Conservation (phyloP, 2,113 vertebrate species). For the Eretmochelys imbricata region DNA sequence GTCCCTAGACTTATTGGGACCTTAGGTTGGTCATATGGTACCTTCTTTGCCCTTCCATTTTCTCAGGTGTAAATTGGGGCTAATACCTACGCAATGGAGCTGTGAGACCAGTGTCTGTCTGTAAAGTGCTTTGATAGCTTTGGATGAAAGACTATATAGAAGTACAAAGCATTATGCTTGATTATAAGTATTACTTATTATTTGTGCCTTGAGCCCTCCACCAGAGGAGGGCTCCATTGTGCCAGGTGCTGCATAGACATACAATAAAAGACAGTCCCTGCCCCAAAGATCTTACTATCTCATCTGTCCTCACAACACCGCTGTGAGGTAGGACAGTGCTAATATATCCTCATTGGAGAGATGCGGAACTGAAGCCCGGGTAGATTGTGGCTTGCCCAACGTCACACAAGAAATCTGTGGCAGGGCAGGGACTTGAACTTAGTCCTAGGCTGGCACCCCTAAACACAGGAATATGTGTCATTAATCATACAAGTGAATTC, state of each 20-base stretch:
- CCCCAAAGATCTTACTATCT: neutral
- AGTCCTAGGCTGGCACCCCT: neutral
- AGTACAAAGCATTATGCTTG: neutral
- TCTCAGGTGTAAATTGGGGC: neutral
- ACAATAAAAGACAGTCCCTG: neutral
- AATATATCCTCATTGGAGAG: neutral
- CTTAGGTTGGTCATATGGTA: neutral
- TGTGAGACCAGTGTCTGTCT: neutral
- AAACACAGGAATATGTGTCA: neutral
- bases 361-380: neutral
- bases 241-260: neutral
- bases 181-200: neutral
- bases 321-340: neutral
- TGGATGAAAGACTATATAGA: neutral
- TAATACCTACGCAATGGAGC: neutral
- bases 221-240: neutral
- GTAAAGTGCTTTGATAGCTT: neutral
- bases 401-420: neutral
- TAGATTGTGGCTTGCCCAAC: neutral
- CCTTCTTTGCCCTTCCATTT: neutral
- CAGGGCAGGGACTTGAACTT: neutral
- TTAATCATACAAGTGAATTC: neutral
- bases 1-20: neutral
- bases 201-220: neutral
- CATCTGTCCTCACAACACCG: neutral